Evolutionary conservation across 1,140 invertebrate species (phyloP).

Genomic region (Tribolium castaneum): DNA sequence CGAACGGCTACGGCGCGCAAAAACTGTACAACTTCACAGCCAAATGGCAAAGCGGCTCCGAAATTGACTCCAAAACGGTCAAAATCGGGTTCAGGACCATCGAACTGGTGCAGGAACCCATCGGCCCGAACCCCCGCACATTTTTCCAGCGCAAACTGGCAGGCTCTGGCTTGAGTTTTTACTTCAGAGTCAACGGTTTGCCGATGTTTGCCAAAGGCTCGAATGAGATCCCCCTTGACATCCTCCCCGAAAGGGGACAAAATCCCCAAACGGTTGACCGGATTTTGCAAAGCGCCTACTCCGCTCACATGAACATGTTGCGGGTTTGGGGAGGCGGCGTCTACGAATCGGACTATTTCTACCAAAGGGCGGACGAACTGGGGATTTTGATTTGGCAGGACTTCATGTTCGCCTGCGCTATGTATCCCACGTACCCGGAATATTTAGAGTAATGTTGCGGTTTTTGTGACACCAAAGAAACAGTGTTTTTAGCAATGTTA

Average conservation of each 20-base stretch:
- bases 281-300: constrained; percentile 78
- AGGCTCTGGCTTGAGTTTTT: constrained; percentile 82
- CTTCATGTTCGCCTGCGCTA: constrained; percentile 96
- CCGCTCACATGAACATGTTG: constrained; percentile 93
- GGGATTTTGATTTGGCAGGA: constrained; percentile 94
- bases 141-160: constrained; percentile 10
- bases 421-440: constrained; percentile 84
- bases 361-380: constrained; percentile 83
- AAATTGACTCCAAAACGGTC: constrained; percentile 64
- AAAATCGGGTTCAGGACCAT: constrained; percentile 90
- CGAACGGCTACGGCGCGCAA: constrained; percentile 91
- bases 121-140: constrained; percentile 63
- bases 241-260: constrained; percentile 83
- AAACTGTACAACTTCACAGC: constrained; percentile 79
- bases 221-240: constrained; percentile 94
- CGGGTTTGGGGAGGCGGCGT: constrained; percentile 98
- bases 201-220: constrained; percentile 97
- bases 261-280: constrained; percentile 60
- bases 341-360: constrained; percentile 94
- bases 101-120: constrained; percentile 77
- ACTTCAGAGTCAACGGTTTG: constrained; percentile 87
- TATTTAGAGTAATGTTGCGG: constrained; percentile 42
- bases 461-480: neutral
- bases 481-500: constrained; percentile 66
- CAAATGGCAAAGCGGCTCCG: constrained; percentile 61